These are phyloP conservation scores for Sebastes goodei DNA, from an alignment of 2,797 vertebrate genomes.

Conservation along the genomic window DNA sequence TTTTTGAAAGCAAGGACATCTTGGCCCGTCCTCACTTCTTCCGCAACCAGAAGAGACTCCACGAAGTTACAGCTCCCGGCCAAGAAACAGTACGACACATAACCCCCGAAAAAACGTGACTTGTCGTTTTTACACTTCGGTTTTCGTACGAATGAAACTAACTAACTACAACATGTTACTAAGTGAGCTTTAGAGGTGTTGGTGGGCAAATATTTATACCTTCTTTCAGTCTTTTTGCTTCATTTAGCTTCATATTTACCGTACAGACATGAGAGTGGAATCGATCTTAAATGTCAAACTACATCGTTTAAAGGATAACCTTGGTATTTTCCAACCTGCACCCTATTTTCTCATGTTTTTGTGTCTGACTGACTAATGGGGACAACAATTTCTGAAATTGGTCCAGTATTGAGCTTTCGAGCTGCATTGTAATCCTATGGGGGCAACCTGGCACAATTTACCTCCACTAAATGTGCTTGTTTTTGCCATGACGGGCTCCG, in stretches of 20 bases:
- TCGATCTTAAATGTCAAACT: neutral
- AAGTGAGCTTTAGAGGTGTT: neutral
- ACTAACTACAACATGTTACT: neutral
- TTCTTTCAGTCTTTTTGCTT: neutral
- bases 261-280: neutral
- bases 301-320: too few relatives aligned
- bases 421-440: neutral
- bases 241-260: neutral
- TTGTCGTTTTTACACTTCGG: neutral
- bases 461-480: neutral
- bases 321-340: neutral
- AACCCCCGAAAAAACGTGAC: fast-evolving
- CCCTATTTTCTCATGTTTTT: neutral
- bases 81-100: neutral
- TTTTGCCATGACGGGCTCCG: neutral
- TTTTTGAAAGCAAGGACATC: neutral
- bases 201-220: neutral
- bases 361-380: neutral
- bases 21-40: neutral
- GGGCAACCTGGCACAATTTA: neutral
- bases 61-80: neutral
- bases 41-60: neutral
- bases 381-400: neutral
- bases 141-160: neutral
- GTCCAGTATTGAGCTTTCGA: neutral